Conservation (phyloP, 1,140 invertebrate species). For the Triops cancriformis region DNA sequence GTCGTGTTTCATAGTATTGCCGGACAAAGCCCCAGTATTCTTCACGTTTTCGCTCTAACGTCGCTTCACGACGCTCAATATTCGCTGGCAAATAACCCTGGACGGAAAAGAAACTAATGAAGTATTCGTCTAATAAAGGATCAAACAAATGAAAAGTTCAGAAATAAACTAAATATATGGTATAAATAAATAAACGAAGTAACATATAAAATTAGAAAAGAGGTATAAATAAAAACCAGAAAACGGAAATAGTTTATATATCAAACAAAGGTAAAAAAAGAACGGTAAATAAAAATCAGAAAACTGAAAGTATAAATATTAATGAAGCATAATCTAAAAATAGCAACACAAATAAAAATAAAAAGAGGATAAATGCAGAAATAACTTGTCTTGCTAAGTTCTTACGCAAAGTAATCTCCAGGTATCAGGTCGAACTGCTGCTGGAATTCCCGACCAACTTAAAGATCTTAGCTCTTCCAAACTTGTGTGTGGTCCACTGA, state of each 20-base stretch:
- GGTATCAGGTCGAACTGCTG: constrained; percentile 62
- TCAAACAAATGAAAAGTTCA: neutral
- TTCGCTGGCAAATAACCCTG: constrained; percentile 86
- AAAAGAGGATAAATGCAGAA: too few relatives aligned
- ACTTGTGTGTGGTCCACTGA: constrained; percentile 63
- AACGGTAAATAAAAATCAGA: neutral
- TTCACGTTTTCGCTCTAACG: constrained; percentile 79
- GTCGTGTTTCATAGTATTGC: constrained; percentile 90
- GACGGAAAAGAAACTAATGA: constrained; percentile 29
- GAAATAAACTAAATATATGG: too few relatives aligned
- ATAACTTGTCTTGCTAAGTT: constrained; percentile 29
- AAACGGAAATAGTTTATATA: too few relatives aligned
- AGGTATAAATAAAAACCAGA: too few relatives aligned
- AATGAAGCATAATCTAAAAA: constrained; percentile 4
- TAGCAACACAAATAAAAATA: neutral
- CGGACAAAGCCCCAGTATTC: constrained; percentile 92
- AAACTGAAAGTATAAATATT: constrained; percentile 22
- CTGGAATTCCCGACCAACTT: constrained; percentile 91
- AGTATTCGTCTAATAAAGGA: too few relatives aligned
- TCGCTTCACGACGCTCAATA: constrained; percentile 69
- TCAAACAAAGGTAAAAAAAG: neutral
- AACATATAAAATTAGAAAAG: too few relatives aligned
- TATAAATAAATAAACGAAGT: too few relatives aligned
- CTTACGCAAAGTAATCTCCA: constrained; percentile 68
- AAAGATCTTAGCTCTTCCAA: constrained; percentile 77